Base-by-base conservation (phyloP, 2,888 invertebrate species). In the Graphium colonna region DNA sequence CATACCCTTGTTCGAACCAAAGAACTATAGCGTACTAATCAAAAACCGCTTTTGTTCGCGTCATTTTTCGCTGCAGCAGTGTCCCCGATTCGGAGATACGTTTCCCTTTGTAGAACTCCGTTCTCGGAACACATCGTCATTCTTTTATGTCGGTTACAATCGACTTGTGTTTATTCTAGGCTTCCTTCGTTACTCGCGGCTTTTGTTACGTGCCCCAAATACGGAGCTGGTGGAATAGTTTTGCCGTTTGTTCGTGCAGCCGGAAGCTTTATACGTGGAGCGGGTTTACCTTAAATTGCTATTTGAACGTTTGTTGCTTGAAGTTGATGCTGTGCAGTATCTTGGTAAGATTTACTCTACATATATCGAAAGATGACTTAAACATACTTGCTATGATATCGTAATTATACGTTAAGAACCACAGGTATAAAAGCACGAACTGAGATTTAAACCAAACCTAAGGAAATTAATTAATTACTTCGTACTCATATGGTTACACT, bases 21-120 rank as follows among this genome's bases (percentile, higher is more conserved):
- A 53, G 28, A 53, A 53, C 53, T 53, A 53, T 38, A 18, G 42
- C 16, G 44, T 39, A 39, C 53, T 53, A 53, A 53, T 53, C 53
- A 53, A 53, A 33, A 53, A 48, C n/a, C 48, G 38, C 40, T 52
- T 44, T 48, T 48, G 47, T 48, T 44, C 43, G 28, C 18, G 28
- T 13, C 48, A 40, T 48, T 48, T 48, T 31, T 38, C 53, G 21
- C 9, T 38, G 21, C 17, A 9, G 13, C 31, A 28, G n/a, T 21
- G 43, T 17, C 43, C 33, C 52, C 44, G 44, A 49, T 44, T 53
- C 39, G 13, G 17, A 21, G 21, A 50, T 18, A 38, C 33, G 33
- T 21, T 18, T 41, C 26, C 9, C 43, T 52, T 53, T 53, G 53
- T 53, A 15, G 31, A 26, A 18, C 12, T 31, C 28, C 33, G 33